Evolutionary conservation across 2,797 vertebrate species (phyloP), one percentile per base, ranked within the genome.

Genomic region (Phoxinus dragarum): DNA sequence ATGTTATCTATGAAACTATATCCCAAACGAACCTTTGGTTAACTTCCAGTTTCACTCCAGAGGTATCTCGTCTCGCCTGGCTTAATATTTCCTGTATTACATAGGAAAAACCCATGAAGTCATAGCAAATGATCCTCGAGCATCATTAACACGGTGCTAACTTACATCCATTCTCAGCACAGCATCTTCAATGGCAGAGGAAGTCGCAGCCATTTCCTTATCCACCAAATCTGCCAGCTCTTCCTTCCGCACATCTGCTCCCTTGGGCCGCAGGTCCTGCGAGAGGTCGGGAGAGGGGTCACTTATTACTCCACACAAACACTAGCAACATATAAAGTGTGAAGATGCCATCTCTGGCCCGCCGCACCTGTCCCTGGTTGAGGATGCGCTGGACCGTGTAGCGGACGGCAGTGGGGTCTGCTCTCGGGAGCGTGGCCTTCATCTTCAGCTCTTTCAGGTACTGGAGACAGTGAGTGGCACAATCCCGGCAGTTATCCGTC

Each of bases 141-240:
- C 6, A 34, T 52, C 16, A 73, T 78, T 23, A 36, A 44, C 42
- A 23, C 21, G 34, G 6, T 67, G 8, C 36, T 34, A 52, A 47
- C 91, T 91, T 92, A 99, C 98, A 90, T 98, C 97, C 75, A 99
- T 99, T 47, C 97, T 95, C 88, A 97, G 91, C 0, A 97, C 96
- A 0, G 98, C 98, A 0, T 96, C 93, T 88, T 99, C 97, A 0
- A 99, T 97, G 61, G 97, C 97, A 0, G 94, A 93, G 0, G 98
- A 97, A 0, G 98, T 99, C 0, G 98, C 96, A 0, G 96, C 86
- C 98, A 99, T 98, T 94, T 99, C 98, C 89, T 97, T 97, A 91
- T 99, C 97, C 90, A 99, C 98, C 91, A 99, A 88, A 88, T 95
- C 95, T 11, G 97, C 98, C 90, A 99, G 94, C 90, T 98, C 97